Evolutionary conservation across 2,888 invertebrate genomes (phyloP).

Genomic region (Leucophenga montana): DNA sequence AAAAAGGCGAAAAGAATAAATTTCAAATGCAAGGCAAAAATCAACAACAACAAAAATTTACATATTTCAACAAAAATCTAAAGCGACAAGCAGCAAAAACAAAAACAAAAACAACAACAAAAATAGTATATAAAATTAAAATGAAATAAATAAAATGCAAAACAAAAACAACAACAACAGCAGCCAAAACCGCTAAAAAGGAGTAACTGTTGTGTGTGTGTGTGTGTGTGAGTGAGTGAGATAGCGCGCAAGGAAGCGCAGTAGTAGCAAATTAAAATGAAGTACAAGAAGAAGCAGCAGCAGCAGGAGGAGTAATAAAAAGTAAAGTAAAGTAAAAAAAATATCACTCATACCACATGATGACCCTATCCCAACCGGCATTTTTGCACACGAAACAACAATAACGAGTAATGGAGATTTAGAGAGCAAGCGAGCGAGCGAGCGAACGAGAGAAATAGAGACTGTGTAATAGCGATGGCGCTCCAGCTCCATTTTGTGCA

Average conservation of each 20-base stretch:
- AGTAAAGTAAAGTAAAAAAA: conserved; percentile 10
- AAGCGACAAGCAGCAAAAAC: conserved; percentile 1
- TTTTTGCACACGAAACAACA: conserved; percentile 52
- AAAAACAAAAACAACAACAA: not conserved
- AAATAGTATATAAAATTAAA: not conserved
- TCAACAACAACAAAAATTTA: not conserved
- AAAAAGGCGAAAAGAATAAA: too few species aligned
- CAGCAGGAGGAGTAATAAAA: conserved; percentile 36
- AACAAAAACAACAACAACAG: too few species aligned
- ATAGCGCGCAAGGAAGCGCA: not conserved
- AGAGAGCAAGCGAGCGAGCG: not conserved
- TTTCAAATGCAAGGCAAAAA: not conserved
- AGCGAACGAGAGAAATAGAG: too few species aligned
- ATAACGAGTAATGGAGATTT: conserved; percentile 8
- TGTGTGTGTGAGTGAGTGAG: not conserved
- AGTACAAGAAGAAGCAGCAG: conserved; percentile 16
- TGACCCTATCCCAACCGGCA: conserved; percentile 69
- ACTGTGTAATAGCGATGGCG: not conserved
- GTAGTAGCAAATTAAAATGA: not conserved
- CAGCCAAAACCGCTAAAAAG: not conserved
- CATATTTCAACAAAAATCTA: conserved; percentile 6
- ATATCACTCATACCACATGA: conserved; percentile 44
- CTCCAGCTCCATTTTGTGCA: not conserved
- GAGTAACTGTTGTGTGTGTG: too few species aligned
- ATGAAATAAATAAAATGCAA: not conserved